Evolutionary conservation across 2,113 vertebrate species (phyloP), one percentile per base, ranked within the genome.

Genomic region (Sinocyclocheilus rhinocerous): DNA sequence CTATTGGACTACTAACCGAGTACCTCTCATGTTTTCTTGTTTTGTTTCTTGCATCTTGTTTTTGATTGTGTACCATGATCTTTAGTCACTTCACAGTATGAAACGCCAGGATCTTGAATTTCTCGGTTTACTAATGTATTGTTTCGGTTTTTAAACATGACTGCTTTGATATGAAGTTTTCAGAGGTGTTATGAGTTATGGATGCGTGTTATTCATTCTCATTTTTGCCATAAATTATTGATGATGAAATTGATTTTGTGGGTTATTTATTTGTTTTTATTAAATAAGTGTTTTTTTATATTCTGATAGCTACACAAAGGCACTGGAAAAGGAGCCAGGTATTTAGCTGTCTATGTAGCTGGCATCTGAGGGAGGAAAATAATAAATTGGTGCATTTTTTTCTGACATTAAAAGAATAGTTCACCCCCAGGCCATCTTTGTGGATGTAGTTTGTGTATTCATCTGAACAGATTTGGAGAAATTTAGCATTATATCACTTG

Each of bases 201-300:
- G 4, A 81, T 29, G 16, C 10, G 59, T 81, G 79, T 39, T 81
- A 0, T 63, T 24, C 55, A 39, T 79, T 79, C 12, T 65, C 42
- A 24, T 65, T 65, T 77, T 48, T 81, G 79, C n/a, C n/a, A 67
- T 81, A 81, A 81, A 81, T 81, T 81, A 81, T 81, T 81, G 79
- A 81, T 81, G 48, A 24, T 29, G 61, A 81, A 81, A 29, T 42
- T 20, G 33, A 79, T 76, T 76, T 76, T 48, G 42, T 76, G 42
- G 5, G 22, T 15, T 76, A 1, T 48, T 48, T 73, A 65, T 15
- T 67, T 29, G 52, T 6, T 55, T 55, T 55, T 18, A 16, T 36
- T 22, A 11, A n/a, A 22, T n/a, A 0, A 73, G 22, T 73, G 20
- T 0, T 12, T 42, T 33, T 33, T 33, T 2, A 33, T 33, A 33